Percentiles rank a stretch among this genome's conserved stretches.
Conservation (phyloP, 1,140 invertebrate genomes). For the Mercenaria mercenaria region DNA sequence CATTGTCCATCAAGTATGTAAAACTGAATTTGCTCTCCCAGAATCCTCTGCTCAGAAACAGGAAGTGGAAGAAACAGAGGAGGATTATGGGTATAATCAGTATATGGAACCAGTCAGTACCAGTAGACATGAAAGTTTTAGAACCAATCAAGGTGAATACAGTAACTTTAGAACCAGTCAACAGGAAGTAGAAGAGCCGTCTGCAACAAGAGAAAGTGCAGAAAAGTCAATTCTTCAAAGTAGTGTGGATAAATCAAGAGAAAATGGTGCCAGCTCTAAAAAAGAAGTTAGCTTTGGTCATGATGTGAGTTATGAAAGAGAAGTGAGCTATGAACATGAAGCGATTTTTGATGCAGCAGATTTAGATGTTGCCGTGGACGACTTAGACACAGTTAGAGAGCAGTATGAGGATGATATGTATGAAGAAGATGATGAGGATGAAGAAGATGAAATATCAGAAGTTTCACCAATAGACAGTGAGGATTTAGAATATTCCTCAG, state of each 20-base stretch:
- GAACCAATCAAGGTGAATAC: conserved; percentile 35
- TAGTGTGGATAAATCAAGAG: conserved; percentile 36
- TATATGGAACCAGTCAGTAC: conserved; percentile 25
- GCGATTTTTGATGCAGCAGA: conserved; percentile 62
- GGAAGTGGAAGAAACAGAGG: neutral
- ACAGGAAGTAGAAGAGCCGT: neutral
- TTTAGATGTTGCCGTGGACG: conserved; percentile 46
- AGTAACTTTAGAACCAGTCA: conserved; percentile 9
- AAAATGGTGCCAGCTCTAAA: conserved; percentile 44
- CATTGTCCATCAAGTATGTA: conserved; percentile 81
- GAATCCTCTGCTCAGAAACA: conserved; percentile 19
- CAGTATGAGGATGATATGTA: conserved; percentile 31
- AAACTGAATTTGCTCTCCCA: conserved; percentile 77
- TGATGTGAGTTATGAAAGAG: conserved; percentile 34
- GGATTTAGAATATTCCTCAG: conserved; percentile 46
- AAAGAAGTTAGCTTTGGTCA: conserved; percentile 50
- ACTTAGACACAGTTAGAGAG: conserved; percentile 21
- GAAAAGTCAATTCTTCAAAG: conserved; percentile 37
- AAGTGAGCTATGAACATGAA: conserved; percentile 24
- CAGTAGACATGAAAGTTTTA: conserved; percentile 14
- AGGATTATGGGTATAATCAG: conserved; percentile 38
- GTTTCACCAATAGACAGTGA: conserved; percentile 61
- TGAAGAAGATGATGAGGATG: conserved; percentile 71
- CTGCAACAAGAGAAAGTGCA: conserved; percentile 47
- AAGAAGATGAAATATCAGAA: conserved; percentile 69